A percentile compares a stretch with the other conserved stretches of the same genome.
phyloP scores from a whole-genome alignment of 2,113 vertebrate species.

The Lophochroa leadbeateri region DNA sequence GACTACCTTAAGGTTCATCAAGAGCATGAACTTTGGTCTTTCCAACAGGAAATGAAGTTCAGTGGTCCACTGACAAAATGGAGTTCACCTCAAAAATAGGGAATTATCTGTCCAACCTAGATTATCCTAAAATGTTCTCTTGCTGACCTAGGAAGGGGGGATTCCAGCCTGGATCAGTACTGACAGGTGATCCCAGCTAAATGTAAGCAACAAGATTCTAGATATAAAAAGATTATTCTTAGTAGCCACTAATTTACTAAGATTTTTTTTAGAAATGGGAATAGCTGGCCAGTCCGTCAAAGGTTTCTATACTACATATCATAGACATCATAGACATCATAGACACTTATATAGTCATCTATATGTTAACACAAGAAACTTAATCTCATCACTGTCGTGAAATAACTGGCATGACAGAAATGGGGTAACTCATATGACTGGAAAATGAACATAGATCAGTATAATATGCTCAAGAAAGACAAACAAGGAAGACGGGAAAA shows the following conservation, averaged over 20 bases:
- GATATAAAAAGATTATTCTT: not conserved
- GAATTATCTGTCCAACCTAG: not conserved
- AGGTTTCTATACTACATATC: not conserved
- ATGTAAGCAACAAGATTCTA: not conserved
- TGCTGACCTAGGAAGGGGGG: not conserved
- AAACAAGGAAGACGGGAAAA: not conserved
- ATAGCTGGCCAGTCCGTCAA: not conserved
- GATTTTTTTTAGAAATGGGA: not conserved
- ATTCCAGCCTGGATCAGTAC: not conserved
- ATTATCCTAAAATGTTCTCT: not conserved
- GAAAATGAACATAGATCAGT: not conserved
- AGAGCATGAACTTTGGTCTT: not conserved
- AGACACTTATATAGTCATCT: not conserved
- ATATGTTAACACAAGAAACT: not conserved
- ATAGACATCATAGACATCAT: not conserved
- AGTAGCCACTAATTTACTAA: not conserved
- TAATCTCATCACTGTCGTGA: not conserved
- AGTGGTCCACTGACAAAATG: not conserved
- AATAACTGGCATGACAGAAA: not conserved
- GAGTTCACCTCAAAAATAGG: not conserved
- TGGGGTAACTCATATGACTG: not conserved
- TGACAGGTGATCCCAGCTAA: not conserved
- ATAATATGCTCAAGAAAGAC: not conserved
- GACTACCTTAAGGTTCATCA: not conserved
- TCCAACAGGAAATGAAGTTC: not conserved